These are phyloP conservation scores for Lasius platythorax DNA, from an alignment of 2,888 invertebrate genomes.

Conservation along the genomic window DNA sequence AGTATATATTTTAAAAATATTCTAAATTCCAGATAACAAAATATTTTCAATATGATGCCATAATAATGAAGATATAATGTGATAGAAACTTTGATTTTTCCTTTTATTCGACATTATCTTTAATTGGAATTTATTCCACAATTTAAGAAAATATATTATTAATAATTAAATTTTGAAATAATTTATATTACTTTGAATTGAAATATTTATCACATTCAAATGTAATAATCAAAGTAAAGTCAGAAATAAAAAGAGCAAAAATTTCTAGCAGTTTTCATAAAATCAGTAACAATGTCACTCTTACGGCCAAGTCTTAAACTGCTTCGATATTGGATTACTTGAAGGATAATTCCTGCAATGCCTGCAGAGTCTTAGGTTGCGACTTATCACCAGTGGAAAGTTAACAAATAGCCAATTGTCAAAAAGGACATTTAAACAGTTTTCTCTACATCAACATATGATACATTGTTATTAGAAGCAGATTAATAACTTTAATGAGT, in stretches of 20 bases:
- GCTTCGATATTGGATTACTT: conserved; percentile 70
- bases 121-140: background rate
- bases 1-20: background rate
- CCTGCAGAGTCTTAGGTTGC: conserved; percentile 50
- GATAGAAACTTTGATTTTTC: background rate
- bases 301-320: conserved; percentile 81
- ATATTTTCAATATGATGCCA: background rate
- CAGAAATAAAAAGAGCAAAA: background rate
- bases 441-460: conserved; percentile 30
- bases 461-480: conserved; percentile 1
- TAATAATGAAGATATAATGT: background rate
- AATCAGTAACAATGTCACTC: conserved; percentile 80
- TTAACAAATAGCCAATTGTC: conserved; percentile 12
- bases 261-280: conserved; percentile 37
- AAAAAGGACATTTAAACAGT: background rate
- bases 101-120: background rate
- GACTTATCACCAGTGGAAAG: conserved; percentile 43
- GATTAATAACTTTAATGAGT: background rate
- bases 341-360: conserved; percentile 73
- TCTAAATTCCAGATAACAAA: background rate
- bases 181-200: background rate
- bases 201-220: background rate
- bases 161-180: background rate
- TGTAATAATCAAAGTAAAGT: background rate
- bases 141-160: background rate